Base-by-base conservation (phyloP, 2,888 invertebrate genomes). In the Nyleta sp. region DNA sequence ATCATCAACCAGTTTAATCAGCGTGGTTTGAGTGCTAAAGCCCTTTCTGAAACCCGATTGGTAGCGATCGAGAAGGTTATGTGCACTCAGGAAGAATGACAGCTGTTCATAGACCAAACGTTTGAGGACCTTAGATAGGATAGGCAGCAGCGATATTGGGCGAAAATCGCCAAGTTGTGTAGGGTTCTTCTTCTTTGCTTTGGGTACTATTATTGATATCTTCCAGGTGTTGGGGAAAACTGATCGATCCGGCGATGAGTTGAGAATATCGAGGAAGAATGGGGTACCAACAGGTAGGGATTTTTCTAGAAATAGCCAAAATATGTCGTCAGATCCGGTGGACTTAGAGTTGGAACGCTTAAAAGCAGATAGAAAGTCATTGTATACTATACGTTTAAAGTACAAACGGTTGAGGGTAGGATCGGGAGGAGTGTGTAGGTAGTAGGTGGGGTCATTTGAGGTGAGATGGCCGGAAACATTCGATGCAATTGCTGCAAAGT, bases 111-210 rank as follows among this genome's bases (percentile, higher is more conserved):
- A n/a, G 8, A 46, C 46, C 1, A 46, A 10, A 1, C 11, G 46
- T 46, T 46, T 22, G 1, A 46, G 22, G 3, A 46, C 22, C n/a
- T 46, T 46, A n/a, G 22, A 46, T 2, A 46, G 46, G 1, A 22
- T 11, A 2, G 46, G 46, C 6, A 46, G 46, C n/a, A 46, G 20
- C 22, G 46, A 46, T 5, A 46, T 46, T 10, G 46, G 46, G n/a
- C 22, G 46, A n/a, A 22, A 46, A 11, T 42, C 42, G 15, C 17
- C 17, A 15, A 42, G 8, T 5, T 22, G 11, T 2, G 6, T n/a
- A 22, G 11, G 46, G 11, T 22, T 22, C 1, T n/a, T 20, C 11
- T n/a, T 46, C 22, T 46, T 46, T 11, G 46, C 22, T n/a, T 11
- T 28, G 5, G 28, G 20, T 22, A n/a, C 1, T 5, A 46, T 46